phyloP scores from a whole-genome alignment of 2,113 vertebrate genomes.

The Trichechus manatus region DNA sequence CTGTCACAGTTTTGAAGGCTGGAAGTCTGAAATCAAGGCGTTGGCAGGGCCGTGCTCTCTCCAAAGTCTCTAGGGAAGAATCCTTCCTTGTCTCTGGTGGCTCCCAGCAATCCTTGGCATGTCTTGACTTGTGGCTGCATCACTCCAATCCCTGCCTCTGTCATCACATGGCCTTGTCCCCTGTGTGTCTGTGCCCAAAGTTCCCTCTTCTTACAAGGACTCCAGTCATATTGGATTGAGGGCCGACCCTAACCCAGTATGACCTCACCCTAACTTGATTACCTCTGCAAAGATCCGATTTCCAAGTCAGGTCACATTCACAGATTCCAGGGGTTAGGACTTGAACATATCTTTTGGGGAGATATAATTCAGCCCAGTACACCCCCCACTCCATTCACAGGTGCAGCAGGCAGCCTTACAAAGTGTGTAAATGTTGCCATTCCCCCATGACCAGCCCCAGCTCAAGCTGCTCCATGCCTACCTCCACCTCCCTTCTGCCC shows the following conservation, averaged over 20 bases:
- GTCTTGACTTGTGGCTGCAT: neutral
- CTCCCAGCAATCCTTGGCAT: neutral
- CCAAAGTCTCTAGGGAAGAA: neutral
- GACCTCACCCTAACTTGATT: neutral
- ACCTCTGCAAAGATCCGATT: neutral
- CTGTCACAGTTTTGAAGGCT: neutral
- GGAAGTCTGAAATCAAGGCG: neutral
- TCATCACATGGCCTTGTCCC: neutral
- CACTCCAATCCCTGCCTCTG: neutral
- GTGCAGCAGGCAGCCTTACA: neutral
- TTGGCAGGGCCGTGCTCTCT: neutral
- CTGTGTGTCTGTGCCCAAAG: neutral
- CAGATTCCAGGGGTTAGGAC: neutral
- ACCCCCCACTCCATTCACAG: neutral
- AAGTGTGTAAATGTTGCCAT: neutral
- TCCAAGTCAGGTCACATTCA: neutral
- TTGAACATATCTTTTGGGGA: neutral
- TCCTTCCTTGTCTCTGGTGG: neutral
- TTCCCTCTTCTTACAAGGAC: neutral
- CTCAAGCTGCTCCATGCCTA: neutral
- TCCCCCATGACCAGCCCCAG: neutral
- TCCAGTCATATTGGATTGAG: neutral
- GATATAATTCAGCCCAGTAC: neutral
- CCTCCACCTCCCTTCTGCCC: neutral
- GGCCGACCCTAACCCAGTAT: neutral